phyloP scores from a whole-genome alignment of 2,797 vertebrate species.

The Clarias platycephalus region DNA sequence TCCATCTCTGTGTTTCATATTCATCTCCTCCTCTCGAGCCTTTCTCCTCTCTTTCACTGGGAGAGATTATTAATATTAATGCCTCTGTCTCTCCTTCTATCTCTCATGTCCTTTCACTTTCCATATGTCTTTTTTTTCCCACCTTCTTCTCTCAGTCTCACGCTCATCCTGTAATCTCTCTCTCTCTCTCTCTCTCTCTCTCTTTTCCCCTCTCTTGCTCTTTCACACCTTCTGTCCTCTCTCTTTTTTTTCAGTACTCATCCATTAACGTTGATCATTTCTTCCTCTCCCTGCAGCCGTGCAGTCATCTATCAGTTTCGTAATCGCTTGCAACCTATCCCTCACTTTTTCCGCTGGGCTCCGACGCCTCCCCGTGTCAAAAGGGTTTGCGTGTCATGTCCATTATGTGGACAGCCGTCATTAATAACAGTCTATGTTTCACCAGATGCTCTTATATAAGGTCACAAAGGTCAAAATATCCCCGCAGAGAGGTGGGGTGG shows the following conservation, averaged over 20 bases:
- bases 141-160: conserved; percentile 14
- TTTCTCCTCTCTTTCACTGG: conserved; percentile 47
- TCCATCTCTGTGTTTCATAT: conserved; percentile 51
- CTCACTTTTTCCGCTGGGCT: conserved; percentile 47
- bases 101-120: conserved; percentile 61
- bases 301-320: conserved; percentile 79
- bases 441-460: conserved; percentile 66
- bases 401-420: conserved; percentile 68
- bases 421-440: conserved; percentile 64
- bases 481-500: conserved; percentile 41
- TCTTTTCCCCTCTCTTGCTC: conserved; percentile 29
- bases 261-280: conserved; percentile 80
- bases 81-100: conserved; percentile 44
- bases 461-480: conserved; percentile 64
- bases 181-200: conserved; percentile 33
- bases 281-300: conserved; percentile 73
- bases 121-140: conserved; percentile 44
- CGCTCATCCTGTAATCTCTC: conserved; percentile 44
- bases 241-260: conserved; percentile 75
- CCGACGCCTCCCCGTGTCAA: conserved; percentile 60
- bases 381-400: conserved; percentile 69
- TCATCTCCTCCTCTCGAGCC: conserved; percentile 55
- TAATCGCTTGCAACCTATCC: conserved; percentile 62
- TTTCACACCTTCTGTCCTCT: conserved; percentile 54
- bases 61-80: conserved; percentile 62